Percentiles rank a stretch among this genome's conserved stretches.
These are phyloP conservation scores for Corynorhinus townsendii DNA, from an alignment of 2,113 vertebrate species.

Conservation along the genomic window DNA sequence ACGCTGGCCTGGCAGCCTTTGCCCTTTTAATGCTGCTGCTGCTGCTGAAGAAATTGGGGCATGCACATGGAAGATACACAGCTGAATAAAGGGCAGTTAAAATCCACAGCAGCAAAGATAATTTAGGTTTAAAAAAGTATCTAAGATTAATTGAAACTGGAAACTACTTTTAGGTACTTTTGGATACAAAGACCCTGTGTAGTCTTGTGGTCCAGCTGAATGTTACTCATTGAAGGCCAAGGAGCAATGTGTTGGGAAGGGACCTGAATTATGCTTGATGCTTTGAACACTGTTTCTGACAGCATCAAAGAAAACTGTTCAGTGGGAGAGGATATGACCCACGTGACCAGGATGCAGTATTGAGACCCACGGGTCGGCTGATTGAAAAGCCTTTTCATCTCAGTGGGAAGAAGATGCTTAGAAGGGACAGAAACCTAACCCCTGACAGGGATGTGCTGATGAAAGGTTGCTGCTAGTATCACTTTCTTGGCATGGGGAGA, in stretches of 20 bases:
- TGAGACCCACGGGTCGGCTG: slow-evolving; percentile 37
- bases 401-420: slow-evolving; percentile 48
- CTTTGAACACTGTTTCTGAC: slow-evolving; percentile 62
- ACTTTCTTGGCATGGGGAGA: slow-evolving; percentile 49
- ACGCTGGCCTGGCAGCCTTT: background rate
- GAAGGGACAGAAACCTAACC: slow-evolving; percentile 38
- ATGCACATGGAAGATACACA: background rate
- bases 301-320: slow-evolving; percentile 55
- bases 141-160: slow-evolving; percentile 13
- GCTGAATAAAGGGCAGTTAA: background rate
- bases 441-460: slow-evolving; percentile 46
- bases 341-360: slow-evolving; percentile 15
- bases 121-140: slow-evolving; percentile 17
- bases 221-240: slow-evolving; percentile 38
- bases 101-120: background rate
- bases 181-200: background rate
- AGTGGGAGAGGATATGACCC: slow-evolving; percentile 17
- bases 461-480: slow-evolving; percentile 34
- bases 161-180: slow-evolving; percentile 29
- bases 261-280: background rate
- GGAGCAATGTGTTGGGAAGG: slow-evolving; percentile 63
- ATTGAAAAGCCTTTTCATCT: slow-evolving; percentile 67
- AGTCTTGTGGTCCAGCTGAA: background rate
- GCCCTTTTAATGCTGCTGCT: background rate
- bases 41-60: background rate